Evolutionary conservation across 2,888 invertebrate genomes (phyloP), one percentile per base, ranked within the genome.

Genomic region (Rugalucina vietnamica): DNA sequence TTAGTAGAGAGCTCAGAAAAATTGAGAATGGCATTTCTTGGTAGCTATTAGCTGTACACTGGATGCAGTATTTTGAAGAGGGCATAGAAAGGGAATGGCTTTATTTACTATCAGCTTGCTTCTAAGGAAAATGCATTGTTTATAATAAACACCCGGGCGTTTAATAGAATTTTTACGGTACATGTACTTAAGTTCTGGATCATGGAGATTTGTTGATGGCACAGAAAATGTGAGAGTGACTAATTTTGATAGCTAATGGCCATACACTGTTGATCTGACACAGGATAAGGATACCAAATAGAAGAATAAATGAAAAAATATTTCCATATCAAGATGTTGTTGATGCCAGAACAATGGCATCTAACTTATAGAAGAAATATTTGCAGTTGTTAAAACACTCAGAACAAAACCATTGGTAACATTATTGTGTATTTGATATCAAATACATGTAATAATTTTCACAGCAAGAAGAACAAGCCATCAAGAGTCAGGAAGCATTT

Each of bases 221-320:
- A n/a, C n/a, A n/a, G n/a, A n/a, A n/a, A n/a, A n/a, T n/a, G n/a
- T n/a, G n/a, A n/a, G n/a, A n/a, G n/a, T 99, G 84, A 96, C 96
- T 90, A 97, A 98, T 95, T 97, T 97, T 77, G 96, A 96, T 89
- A 96, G 96, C 93, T 99, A 99, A 95, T 96, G 96, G 94, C 98
- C 99, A 0, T 99, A 99, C 95, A 98, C 98, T 39, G 97, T 98
- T 88, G 98, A 99, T 95, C 96, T 99, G 81, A 96, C 97, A 84
- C 96, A 96, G 91, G 98, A 99, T 95, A 96, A 96, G 88, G n/a
- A n/a, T n/a, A n/a, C n/a, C n/a, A 43, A 43, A 12, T 43, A 18
- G 43, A 43, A 43, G 43, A 12, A 12, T 43, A 18, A 18, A 8
- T 27, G 8, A 8, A 60, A 60, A 27, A 10, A 60, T 73, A 60